Base-by-base conservation (phyloP, 2,888 invertebrate species). In the Apamea monoglypha region DNA sequence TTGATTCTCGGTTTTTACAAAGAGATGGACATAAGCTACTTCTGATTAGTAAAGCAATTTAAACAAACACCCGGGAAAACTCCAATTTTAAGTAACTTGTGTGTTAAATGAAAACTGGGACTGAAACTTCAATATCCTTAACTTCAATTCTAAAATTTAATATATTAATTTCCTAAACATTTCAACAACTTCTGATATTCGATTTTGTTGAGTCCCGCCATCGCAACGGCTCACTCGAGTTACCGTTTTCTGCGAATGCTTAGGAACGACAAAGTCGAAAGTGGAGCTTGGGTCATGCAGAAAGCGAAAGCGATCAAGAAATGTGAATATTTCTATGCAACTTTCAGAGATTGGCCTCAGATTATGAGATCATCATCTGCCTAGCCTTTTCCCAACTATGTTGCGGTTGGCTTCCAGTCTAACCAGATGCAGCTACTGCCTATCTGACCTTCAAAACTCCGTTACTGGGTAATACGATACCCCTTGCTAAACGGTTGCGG, bases 81-180 rank as follows among this genome's bases (percentile, higher is more conserved):
- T 50, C 16, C 21, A 21, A 32, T 66, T 59, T 59, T 10, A 66
- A 67, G 50, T 75, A 59, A 59, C n/a, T 80, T 68, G 12, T 40
- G 16, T 40, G 44, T 47, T 71, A 44, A 80, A 64, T 64, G 56
- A 44, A 73, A 84, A 32, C 53, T 59, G 44, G 59, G 47, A 8
- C 10, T 40, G n/a, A 14, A 84, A 80, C 69, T 76, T 83, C n/a
- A 68, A 63, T 56, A 67, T 56, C 18, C 29, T 73, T 32, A 71
- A 63, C 29, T 61, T 84, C 40, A 80, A 75, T 56, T 81, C 66
- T n/a, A 61, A 68, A 78, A 78, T 78, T 77, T 18, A 56, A 83
- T 82, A 71, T 61, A 86, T 78, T 86, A 86, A 82, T 82, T 86
- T 83, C 59, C 59, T 78, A 59, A 86, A 78, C 63, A 74, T 84